Percentiles rank a stretch among this genome's conserved stretches.
Evolutionary conservation across 1,140 invertebrate genomes (phyloP).

Genomic region (Scaptomyza montana): DNA sequence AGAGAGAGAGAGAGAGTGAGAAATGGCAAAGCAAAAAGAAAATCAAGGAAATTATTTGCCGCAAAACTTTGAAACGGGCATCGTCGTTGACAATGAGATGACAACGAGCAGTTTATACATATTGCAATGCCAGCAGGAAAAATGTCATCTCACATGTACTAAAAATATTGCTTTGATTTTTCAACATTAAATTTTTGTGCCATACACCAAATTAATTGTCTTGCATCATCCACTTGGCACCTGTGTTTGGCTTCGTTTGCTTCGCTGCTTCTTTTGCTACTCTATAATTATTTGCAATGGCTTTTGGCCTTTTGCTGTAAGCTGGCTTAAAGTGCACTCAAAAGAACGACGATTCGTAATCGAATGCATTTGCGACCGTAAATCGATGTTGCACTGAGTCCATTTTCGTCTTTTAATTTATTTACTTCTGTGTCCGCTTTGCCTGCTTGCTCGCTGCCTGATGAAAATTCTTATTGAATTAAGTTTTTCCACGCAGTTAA

Average conservation of each 20-base stretch:
- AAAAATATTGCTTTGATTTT: conserved; percentile 62
- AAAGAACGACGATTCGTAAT: conserved; percentile 20
- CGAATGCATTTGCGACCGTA: conserved; percentile 13
- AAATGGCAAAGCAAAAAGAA: conserved; percentile 15
- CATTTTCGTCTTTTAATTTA: conserved; percentile 51
- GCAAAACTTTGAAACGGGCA: conserved; percentile 53
- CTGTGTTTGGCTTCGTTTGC: background rate
- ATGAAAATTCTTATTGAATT: conserved; percentile 27
- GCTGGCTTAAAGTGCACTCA: conserved; percentile 29
- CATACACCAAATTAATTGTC: conserved; percentile 62
- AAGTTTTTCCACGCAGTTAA: conserved; percentile 54
- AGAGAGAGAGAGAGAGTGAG: conserved; percentile 9
- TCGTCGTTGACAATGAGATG: conserved; percentile 38
- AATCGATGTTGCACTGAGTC: conserved; percentile 14
- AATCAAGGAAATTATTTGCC: conserved; percentile 67
- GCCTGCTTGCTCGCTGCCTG: conserved; percentile 2
- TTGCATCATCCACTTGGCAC: conserved; percentile 24
- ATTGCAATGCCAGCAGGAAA: conserved; percentile 24
- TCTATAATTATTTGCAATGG: conserved; percentile 45
- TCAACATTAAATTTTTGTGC: conserved; percentile 61
- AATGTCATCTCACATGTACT: conserved; percentile 40
- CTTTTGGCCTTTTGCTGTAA: conserved; percentile 19
- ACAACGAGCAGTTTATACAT: conserved; percentile 50
- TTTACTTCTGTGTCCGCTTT: conserved; percentile 24
- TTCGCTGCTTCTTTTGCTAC: background rate